Percentiles rank a stretch among this genome's conserved stretches.
Evolutionary conservation across 2,113 vertebrate species (phyloP).

Genomic region (Cyanoderma ruficeps): DNA sequence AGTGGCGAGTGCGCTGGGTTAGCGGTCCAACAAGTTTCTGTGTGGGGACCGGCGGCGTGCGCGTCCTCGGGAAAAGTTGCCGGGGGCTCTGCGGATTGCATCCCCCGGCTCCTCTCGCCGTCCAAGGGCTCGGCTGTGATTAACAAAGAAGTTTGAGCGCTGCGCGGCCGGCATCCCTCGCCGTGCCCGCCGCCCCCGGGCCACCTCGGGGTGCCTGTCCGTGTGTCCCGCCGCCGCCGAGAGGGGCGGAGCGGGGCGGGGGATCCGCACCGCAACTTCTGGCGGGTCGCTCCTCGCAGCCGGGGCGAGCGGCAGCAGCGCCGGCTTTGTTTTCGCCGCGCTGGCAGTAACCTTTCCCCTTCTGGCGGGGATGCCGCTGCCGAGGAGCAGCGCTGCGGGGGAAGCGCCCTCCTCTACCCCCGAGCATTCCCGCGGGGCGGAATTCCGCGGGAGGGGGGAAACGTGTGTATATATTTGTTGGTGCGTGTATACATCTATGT

Average conservation of each 20-base stretch:
- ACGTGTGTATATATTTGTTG: fast-evolving
- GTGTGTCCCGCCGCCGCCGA: neutral
- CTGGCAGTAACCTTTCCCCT: neutral
- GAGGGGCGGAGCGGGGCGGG: neutral
- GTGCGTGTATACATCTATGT: fast-evolving
- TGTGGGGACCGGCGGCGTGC: neutral
- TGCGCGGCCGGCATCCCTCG: neutral
- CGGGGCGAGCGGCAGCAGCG: neutral
- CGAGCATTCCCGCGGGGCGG: neutral
- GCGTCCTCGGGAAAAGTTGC: slow-evolving; percentile 31
- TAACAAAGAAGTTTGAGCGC: slow-evolving; percentile 65
- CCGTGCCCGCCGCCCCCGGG: neutral
- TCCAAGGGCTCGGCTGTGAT: neutral
- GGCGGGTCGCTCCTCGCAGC: neutral
- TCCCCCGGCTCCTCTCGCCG: neutral
- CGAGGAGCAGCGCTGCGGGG: neutral
- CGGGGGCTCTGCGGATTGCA: neutral
- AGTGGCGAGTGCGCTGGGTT: neutral
- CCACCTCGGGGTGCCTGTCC: neutral
- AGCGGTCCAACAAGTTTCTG: slow-evolving; percentile 69
- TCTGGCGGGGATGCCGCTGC: neutral
- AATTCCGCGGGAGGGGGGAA: neutral
- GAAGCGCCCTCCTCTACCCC: neutral
- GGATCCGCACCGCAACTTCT: neutral
- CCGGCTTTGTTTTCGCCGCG: slow-evolving; percentile 1